These are phyloP conservation scores for Psylliodes chrysocephalus DNA, from an alignment of 2,888 invertebrate genomes.

Conservation along the genomic window DNA sequence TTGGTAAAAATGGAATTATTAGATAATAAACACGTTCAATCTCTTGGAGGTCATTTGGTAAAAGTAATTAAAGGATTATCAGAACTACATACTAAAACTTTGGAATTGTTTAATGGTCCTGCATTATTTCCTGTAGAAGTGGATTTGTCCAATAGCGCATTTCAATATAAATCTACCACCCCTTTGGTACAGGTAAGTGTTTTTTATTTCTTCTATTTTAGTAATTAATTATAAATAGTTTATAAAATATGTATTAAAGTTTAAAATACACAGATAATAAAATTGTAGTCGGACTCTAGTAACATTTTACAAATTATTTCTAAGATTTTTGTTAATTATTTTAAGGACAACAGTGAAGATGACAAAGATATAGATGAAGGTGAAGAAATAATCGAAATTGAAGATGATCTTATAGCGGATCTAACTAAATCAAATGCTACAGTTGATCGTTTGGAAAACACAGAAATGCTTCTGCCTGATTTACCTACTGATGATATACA, in stretches of 20 bases:
- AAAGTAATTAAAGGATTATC: constrained; percentile 87
- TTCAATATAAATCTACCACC: constrained; percentile 83
- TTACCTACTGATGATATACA: constrained; percentile 32
- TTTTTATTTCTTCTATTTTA: too few species aligned
- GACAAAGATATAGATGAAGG: constrained; percentile 65
- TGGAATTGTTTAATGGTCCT: constrained; percentile 79
- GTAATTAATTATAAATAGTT: too few species aligned
- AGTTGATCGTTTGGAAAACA: not conserved
- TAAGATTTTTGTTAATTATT: too few species aligned
- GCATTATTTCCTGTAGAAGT: constrained; percentile 95
- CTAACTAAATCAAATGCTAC: constrained; percentile 21
- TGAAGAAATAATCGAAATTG: constrained; percentile 57
- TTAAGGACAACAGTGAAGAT: constrained; percentile 68
- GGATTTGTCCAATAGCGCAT: constrained; percentile 90
- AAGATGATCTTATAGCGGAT: constrained; percentile 35
- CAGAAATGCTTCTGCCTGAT: constrained; percentile 47
- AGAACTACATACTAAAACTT: constrained; percentile 66
- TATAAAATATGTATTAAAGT: too few species aligned
- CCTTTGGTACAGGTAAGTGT: constrained; percentile 60
- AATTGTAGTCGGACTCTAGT: too few species aligned
- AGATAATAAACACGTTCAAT: constrained; percentile 98
- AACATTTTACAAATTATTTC: too few species aligned
- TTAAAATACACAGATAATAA: too few species aligned
- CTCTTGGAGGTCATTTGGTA: constrained; percentile 87
- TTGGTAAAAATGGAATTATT: constrained; percentile 96